Conservation (phyloP, 2,888 invertebrate genomes). For the Boloria selene region DNA sequence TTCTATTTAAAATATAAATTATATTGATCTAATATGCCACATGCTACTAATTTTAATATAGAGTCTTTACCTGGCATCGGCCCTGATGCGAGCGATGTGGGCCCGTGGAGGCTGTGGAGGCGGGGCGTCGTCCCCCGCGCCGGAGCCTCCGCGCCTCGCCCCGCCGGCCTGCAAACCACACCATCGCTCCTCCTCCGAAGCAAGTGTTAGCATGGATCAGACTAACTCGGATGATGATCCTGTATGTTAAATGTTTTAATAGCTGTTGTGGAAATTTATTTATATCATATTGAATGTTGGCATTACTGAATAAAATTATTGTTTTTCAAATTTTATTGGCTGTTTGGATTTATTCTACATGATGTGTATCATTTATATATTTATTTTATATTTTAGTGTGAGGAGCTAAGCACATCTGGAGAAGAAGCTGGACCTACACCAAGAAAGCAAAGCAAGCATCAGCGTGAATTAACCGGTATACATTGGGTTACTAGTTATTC, state of each 20-base stretch:
- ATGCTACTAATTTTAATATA: conserved; percentile 54
- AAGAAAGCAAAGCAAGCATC: conserved; percentile 83
- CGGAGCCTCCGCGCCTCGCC: conserved; percentile 76
- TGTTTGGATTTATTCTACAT: not conserved
- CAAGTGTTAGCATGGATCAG: conserved; percentile 90
- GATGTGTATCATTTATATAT: not conserved
- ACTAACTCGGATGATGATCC: conserved; percentile 91
- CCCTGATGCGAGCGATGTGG: conserved; percentile 95
- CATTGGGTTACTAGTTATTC: not conserved
- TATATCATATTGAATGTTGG: not conserved
- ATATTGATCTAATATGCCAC: not conserved
- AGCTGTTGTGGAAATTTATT: not conserved
- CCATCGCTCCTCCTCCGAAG: conserved; percentile 87
- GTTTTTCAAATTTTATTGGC: not conserved
- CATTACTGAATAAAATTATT: no score
- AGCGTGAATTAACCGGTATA: conserved; percentile 71
- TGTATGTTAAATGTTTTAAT: conserved; percentile 45
- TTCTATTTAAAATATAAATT: no score
- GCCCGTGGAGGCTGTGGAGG: conserved; percentile 83
- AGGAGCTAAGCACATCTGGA: conserved; percentile 80
- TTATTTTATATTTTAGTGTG: conserved; percentile 70
- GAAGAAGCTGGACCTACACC: conserved; percentile 84
- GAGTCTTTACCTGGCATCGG: conserved; percentile 94
- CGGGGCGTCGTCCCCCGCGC: conserved; percentile 59
- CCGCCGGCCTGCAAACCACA: conserved; percentile 73